Evolutionary conservation across 2,888 invertebrate genomes (phyloP).

Genomic region (Tetropium fuscum): DNA sequence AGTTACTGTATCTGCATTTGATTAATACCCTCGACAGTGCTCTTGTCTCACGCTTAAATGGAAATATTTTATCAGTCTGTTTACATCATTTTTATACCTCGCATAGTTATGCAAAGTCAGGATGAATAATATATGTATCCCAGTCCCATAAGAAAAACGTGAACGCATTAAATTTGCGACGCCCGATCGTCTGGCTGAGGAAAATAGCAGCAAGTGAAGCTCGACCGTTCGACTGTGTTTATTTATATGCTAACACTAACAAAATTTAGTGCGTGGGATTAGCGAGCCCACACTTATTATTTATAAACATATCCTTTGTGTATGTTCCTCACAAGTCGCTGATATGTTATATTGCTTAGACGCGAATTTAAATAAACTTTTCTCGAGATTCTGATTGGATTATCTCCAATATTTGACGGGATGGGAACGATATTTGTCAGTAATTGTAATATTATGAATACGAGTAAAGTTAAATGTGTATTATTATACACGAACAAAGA

Average conservation of each 20-base stretch:
- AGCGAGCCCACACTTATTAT: conserved; percentile 16
- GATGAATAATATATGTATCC: too few relatives aligned
- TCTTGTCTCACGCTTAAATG: too few relatives aligned
- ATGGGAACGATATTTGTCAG: neutral
- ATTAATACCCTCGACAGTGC: too few relatives aligned
- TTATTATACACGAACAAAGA: too few relatives aligned
- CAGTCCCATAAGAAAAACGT: too few relatives aligned
- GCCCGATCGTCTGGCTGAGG: conserved; percentile 4
- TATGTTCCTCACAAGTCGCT: conserved; percentile 1
- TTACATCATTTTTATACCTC: too few relatives aligned
- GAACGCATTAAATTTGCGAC: conserved; percentile 9
- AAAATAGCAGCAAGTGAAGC: conserved; percentile 8
- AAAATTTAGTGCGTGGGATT: conserved; percentile 13
- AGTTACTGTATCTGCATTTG: too few relatives aligned
- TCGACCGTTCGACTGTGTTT: conserved; percentile 8
- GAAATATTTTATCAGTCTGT: too few relatives aligned
- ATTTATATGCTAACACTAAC: conserved; percentile 12
- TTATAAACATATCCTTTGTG: conserved; percentile 18
- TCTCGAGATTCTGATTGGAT: neutral
- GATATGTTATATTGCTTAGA: neutral
- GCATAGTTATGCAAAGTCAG: too few relatives aligned
- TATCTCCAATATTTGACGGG: neutral
- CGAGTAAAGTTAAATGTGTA: neutral
- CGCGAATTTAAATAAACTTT: conserved; percentile 5
- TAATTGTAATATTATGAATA: neutral